phyloP scores from a whole-genome alignment of 2,113 vertebrate genomes.

The Aptenodytes patagonicus region DNA sequence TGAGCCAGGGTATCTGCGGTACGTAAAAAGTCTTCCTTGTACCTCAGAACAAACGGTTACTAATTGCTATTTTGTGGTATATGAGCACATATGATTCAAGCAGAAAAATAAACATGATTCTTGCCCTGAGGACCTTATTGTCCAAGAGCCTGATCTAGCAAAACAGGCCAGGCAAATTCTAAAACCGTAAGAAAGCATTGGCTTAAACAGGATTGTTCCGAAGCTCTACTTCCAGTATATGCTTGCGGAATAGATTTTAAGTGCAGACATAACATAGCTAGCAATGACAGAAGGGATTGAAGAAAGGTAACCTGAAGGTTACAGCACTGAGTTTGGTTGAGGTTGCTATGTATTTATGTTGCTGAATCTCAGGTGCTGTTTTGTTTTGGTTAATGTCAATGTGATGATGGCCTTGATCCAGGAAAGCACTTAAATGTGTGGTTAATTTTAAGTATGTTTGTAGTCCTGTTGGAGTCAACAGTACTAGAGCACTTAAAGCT shows the following conservation, averaged over 20 bases:
- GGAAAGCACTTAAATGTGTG: constrained; percentile 12
- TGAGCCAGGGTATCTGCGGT: not conserved
- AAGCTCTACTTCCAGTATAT: not conserved
- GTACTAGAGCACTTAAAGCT: not conserved
- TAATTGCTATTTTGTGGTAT: not conserved
- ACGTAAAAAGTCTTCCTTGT: not conserved
- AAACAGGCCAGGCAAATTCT: constrained; percentile 16
- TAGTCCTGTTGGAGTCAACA: not conserved
- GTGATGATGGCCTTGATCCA: constrained; percentile 18
- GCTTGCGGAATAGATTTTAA: not conserved
- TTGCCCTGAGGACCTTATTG: not conserved
- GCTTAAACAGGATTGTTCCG: not conserved
- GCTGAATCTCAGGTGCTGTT: constrained; percentile 35
- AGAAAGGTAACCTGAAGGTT: constrained; percentile 47
- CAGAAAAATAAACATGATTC: constrained; percentile 16
- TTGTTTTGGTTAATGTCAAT: constrained; percentile 7
- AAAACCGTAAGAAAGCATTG: not conserved
- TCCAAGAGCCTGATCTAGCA: not conserved
- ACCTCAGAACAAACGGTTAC: not conserved
- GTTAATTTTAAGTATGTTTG: not conserved
- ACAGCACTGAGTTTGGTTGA: not conserved
- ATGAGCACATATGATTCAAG: not conserved
- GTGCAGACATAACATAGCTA: not conserved
- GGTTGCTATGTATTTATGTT: constrained; percentile 9
- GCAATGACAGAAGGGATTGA: not conserved